Conservation (phyloP, 2,888 invertebrate genomes). For the Drosophila planitibia region DNA sequence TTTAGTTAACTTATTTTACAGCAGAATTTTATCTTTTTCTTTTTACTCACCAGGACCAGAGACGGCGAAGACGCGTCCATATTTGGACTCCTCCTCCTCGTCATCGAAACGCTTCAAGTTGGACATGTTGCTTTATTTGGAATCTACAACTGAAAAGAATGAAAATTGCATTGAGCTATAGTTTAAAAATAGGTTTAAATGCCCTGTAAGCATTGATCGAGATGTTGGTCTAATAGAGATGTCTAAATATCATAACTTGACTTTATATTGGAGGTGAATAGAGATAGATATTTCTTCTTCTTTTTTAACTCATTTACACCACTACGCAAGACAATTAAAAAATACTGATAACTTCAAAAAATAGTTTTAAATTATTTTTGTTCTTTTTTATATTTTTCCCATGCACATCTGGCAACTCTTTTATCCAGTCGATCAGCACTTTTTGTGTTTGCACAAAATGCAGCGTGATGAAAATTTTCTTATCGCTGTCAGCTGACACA, state of each 20-base stretch:
- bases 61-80: conserved; percentile 98
- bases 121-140: conserved; percentile 86
- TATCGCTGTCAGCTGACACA: conserved; percentile 64
- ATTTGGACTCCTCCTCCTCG: conserved; percentile 94
- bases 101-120: conserved; percentile 90
- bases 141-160: conserved; percentile 55
- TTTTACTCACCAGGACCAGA: conserved; percentile 95
- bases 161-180: background rate
- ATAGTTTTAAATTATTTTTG: background rate
- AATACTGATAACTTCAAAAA: background rate
- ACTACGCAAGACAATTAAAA: background rate
- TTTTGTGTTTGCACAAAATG: conserved; percentile 19
- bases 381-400: background rate
- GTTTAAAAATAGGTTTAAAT: background rate
- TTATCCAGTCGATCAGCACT: background rate
- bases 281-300: background rate
- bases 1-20: background rate
- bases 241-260: background rate
- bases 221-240: background rate
- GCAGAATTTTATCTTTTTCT: background rate
- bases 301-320: background rate
- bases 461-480: conserved; percentile 39
- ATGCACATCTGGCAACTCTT: background rate
- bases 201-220: background rate
- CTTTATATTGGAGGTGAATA: background rate